Percentiles rank a stretch among this genome's conserved stretches.
Evolutionary conservation across 2,113 vertebrate species (phyloP).

Genomic region (Delphinapterus leucas): DNA sequence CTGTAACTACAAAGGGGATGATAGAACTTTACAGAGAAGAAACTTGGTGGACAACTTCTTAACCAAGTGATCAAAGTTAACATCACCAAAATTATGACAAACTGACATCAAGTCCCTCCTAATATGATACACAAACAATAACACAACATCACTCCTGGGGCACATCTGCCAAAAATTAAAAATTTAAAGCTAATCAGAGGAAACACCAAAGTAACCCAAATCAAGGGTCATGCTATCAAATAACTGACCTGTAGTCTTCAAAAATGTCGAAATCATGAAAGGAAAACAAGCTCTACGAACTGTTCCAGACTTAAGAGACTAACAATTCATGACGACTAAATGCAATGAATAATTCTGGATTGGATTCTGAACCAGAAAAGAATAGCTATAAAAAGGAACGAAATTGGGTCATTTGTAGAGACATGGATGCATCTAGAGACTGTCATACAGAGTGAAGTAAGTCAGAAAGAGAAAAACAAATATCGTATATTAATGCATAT

Average conservation of each 20-base stretch:
- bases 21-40: not conserved
- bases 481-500: no score
- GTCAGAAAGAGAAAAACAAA: no score
- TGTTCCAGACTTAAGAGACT: not conserved
- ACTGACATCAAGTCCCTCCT: not conserved
- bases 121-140: not conserved
- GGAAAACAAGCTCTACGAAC: not conserved
- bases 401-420: no score
- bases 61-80: not conserved
- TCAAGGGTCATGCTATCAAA: no score
- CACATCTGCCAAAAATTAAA: not conserved
- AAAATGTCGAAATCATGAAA: not conserved
- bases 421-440: no score
- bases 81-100: not conserved
- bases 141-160: not conserved
- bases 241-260: not conserved
- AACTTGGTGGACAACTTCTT: not conserved
- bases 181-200: not conserved
- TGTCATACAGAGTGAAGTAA: no score
- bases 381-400: not conserved
- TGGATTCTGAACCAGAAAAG: not conserved
- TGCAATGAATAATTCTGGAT: not conserved
- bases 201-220: not conserved
- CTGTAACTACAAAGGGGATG: not conserved
- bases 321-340: not conserved